These are phyloP conservation scores for Micromys minutus DNA, from an alignment of 2,113 vertebrate genomes.

Conservation along the genomic window DNA sequence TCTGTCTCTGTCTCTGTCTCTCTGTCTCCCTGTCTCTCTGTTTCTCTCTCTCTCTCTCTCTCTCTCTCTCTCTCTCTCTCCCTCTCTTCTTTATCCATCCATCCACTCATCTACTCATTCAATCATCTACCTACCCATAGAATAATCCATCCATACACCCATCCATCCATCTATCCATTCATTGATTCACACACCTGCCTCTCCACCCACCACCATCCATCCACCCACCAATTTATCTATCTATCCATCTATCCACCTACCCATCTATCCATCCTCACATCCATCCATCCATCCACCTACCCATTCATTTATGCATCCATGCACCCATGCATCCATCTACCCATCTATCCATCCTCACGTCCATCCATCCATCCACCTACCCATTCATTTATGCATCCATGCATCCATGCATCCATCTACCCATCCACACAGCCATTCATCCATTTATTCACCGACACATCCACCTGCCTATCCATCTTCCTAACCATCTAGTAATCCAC, in stretches of 20 bases:
- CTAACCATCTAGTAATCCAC: too few relatives aligned
- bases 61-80: too few relatives aligned
- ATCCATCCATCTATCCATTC: neutral
- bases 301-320: neutral
- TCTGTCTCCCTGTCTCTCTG: too few relatives aligned
- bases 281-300: too few relatives aligned
- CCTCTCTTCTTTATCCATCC: neutral
- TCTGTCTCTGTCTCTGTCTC: too few relatives aligned
- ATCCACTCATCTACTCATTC: neutral
- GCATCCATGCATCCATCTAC: neutral
- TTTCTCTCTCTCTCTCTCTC: too few relatives aligned
- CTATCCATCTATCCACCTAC: neutral
- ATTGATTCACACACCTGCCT: neutral
- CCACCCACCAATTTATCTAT: neutral
- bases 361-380: too few relatives aligned
- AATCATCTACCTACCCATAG: neutral
- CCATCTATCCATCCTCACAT: neutral
- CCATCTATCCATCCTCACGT: neutral
- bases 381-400: neutral
- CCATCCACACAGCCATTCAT: neutral
- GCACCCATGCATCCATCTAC: too few relatives aligned
- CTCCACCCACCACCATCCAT: neutral
- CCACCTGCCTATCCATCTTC: too few relatives aligned
- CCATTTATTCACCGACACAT: neutral
- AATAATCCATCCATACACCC: neutral